Base-by-base conservation (phyloP, 2,888 invertebrate genomes). In the Chloromyia formosa region DNA sequence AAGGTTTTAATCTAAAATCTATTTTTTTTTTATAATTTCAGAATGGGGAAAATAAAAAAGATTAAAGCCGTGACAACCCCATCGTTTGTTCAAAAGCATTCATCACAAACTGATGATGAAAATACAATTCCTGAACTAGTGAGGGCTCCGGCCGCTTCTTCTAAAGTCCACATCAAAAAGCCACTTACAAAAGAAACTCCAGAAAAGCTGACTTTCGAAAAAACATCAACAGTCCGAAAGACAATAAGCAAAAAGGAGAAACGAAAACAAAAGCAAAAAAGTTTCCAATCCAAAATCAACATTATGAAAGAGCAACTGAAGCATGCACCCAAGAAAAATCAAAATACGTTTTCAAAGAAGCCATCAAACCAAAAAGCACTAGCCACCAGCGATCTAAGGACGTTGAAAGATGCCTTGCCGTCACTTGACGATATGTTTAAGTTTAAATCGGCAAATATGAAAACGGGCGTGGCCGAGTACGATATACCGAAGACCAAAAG, bases 171-270 rank as follows among this genome's bases (percentile, higher is more conserved):
- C 1, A 18, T 5, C 2, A 45, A 16, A 35, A 64, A 42, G 12
- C 42, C 45, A 23, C 1, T 22, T 14, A 23, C 7, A 35, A 64
- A 18, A n/a, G 5, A 14, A 0, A 18, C n/a, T 3, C 7, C 45
- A n/a, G 20, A 64, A 7, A 89, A 91, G 79, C 89, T 94, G 1
- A n/a, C 64, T 27, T 74, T 74, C 40, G 64, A 64, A 40, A 61
- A 61, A 61, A 27, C 49, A 1, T 56, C 73, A 16, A 1, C 10
- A 73, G 5, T 61, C 9, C 60, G 20, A 49, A 73, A 74, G 35
- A 40, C 60, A 10, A 75, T 72, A 20, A 73, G 61, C 20, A 85
- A 85, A 74, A 84, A 83, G 66, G 83, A 84, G 14, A 85, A 84
- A 74, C 77, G 79, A 1, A 80, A 76, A 1, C 75, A 79, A n/a